Base-by-base conservation (phyloP, 2,888 invertebrate genomes). In the Drosophila stalkeri region DNA sequence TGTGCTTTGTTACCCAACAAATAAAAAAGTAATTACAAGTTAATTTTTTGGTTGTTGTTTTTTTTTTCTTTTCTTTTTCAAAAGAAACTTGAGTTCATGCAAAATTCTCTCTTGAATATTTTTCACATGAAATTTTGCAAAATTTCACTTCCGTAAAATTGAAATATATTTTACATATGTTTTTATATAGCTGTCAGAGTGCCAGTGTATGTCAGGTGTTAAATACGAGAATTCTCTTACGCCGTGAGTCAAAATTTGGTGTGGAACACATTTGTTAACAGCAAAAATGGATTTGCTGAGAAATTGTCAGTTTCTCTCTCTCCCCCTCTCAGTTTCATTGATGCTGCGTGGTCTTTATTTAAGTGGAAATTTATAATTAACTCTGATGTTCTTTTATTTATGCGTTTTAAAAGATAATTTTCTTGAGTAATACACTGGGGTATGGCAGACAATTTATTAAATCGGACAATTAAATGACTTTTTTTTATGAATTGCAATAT, bases 1-100 rank as follows among this genome's bases (percentile, higher is more conserved):
- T 72, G 71, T 83, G 80, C 80, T 82, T 82, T 81, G 81, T 79
- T 78, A 35, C 46, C 46, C 3, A 39, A 39, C n/a, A n/a, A n/a
- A n/a, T n/a, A 43, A 71, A 57, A 69, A 66, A 41, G 39, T 35
- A 61, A 71, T 64, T 66, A 52, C 64, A 35, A 43, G 43, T 49
- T 59, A 18, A 33, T 49, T n/a, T 44, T 2, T 23, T 27, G 5
- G 27, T 7, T 44, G 6, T 14, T n/a, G n/a, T 23, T 9, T 41
- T 9, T 41, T n/a, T n/a, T 8, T 8, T 33, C 8, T 33, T 33
- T 33, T 11, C 33, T 27, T 33, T 6, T 23, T 12, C 5, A 62
- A 46, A 33, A 67, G 52, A 52, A 56, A 62, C 31, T 54, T 54
- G 61, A 72, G 44, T 62, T 65, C 37, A 60, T 14, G 35, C 61